Base-by-base conservation (phyloP, 2,888 invertebrate species). In the Metopia argyrocephala region DNA sequence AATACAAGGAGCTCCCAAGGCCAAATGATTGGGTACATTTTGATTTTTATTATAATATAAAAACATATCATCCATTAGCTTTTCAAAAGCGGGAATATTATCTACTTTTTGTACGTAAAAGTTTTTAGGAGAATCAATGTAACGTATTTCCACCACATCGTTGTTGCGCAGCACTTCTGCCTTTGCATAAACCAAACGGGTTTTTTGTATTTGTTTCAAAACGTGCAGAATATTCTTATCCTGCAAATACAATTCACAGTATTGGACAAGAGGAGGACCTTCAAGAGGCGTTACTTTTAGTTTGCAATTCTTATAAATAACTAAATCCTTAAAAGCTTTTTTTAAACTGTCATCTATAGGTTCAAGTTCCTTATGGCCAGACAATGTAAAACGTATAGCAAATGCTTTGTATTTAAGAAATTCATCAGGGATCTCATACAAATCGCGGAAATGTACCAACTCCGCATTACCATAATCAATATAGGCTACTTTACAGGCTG, bases 391-490 rank as follows among this genome's bases (percentile, higher is more conserved):
- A 84, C 95, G 92, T 88, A 95, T 93, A 0, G 96, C 95, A 91
- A 95, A 94, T 5, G 95, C 94, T 91, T 93, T 93, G 0, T 94
- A 93, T 75, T 93, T 92, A 2, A 95, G 92, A 89, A 93, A 94
- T 85, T 94, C 93, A 76, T 93, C 92, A 0, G 96, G 95, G 84
- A 96, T 93, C 87, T 95, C 94, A 89, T 93, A 96, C 62, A 96
- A 93, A 84, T 94, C 93, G 83, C 93, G 92, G 82, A 94, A 93
- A 0, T 94, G 92, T 12, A 95, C 93, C 85, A 93, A 91, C 90
- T 95, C 96, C 5, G 94, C 94, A 86, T 95, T 94, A 28, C 96
- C 96, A 88, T 94, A 96, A 89, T 96, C 96, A 31, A 96, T 95
- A 88, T 95, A 96, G 86, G 94, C 95, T 5, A 96, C 92, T 89